Base-by-base conservation (phyloP, 1,140 invertebrate genomes). In the Hestina assimilis region DNA sequence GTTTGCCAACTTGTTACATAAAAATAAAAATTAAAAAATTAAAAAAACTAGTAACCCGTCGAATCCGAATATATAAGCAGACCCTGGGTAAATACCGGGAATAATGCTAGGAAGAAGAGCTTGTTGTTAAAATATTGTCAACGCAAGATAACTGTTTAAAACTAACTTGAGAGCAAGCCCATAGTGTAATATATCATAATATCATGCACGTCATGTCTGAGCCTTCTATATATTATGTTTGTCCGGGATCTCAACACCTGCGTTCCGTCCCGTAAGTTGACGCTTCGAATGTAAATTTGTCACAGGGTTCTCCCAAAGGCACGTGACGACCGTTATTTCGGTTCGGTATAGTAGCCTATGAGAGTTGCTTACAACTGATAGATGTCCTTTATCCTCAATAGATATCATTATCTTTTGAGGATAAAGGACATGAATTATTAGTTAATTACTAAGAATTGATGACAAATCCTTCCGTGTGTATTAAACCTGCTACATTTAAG, bases 251-350 rank as follows among this genome's bases (percentile, higher is more conserved):
- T 38, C 33, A 12, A 14, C 47, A 50, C 47, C 47, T 50, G 47
- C 33, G 47, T 15, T 31, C 33, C 33, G 47, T 23, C 31, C 33
- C 47, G 33, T 20, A 38, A 17, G 33, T 33, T 50, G 24, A 33
- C 33, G 47, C 47, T 50, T 50, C 47, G 47, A 50, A 50, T 50
- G 47, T 50, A 50, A 50, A 50, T 50, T 50, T 50, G 47, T 50
- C 47, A 50, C 47, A 50, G 21, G 31, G 47, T 38, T 50, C 47
- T 31, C 47, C 47, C 47, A 50, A 50, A 50, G 47, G 47, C 47
- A 50, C 47, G 47, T 50, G 47, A 50, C 20, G 47, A 38, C 47
- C 40, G 31, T 40, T 50, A 50, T 50, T 33, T 50, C 31, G 33
- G 20, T 33, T 45, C 40, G n/a, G 33, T 38, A 38, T n/a, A 38